These are phyloP conservation scores for Drosophila hamatofila DNA, from an alignment of 2,888 invertebrate species.

Conservation along the genomic window DNA sequence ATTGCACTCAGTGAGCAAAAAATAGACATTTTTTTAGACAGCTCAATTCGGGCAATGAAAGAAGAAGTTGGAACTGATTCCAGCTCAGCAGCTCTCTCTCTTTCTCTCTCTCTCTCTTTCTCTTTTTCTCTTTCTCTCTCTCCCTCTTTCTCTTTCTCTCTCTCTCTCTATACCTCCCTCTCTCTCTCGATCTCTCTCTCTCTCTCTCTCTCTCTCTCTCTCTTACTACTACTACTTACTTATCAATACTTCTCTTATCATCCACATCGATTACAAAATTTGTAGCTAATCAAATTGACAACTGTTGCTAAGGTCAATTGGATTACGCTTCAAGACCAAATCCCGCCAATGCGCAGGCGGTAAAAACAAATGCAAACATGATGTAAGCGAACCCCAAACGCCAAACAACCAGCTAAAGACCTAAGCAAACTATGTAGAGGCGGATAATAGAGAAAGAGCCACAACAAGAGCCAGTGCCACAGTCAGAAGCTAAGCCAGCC, in stretches of 20 bases:
- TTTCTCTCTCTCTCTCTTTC: not conserved
- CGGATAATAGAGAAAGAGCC: conserved; percentile 8
- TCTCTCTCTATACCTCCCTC: not conserved
- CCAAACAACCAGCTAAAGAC: conserved; percentile 60
- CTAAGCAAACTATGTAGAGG: conserved; percentile 50
- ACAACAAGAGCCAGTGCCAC: not conserved
- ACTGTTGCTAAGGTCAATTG: conserved; percentile 62
- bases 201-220: not conserved
- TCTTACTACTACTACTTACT: not conserved
- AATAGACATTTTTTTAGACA: not conserved
- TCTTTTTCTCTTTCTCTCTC: not conserved
- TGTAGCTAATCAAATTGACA: conserved; percentile 7
- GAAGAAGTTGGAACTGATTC: not conserved
- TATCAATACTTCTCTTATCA: conserved; percentile 6
- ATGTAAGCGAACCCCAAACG: conserved; percentile 56
- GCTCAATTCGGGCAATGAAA: not conserved
- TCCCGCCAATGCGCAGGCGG: conserved; percentile 34
- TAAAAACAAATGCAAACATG: conserved; percentile 65
- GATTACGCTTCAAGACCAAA: conserved; percentile 62
- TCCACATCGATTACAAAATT: conserved; percentile 22
- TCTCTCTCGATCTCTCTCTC: not conserved
- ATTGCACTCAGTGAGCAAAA: not conserved
- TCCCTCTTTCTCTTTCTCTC: not conserved
- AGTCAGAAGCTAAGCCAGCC: conserved; percentile 32
- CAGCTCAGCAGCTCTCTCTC: not conserved